Evolutionary conservation across 1,140 invertebrate species (phyloP), one percentile per base, ranked within the genome.

Genomic region (Hestina assimilis): DNA sequence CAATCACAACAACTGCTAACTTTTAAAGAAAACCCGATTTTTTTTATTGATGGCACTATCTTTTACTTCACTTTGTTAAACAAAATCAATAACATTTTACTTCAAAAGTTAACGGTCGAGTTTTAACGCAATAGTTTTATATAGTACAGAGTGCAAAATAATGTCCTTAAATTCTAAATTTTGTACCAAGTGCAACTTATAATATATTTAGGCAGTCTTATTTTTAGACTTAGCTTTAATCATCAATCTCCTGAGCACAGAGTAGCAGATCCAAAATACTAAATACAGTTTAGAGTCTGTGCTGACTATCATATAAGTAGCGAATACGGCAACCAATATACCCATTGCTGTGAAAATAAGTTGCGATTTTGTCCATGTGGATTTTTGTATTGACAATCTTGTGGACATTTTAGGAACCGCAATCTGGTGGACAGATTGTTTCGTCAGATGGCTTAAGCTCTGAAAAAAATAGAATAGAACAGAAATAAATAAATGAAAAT

Each of bases 191-290:
- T 12, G n/a, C 9, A 12, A 31, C 1, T 2, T 31, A 40, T 17
- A 40, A 62, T 9, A 19, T 14, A 19, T 17, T 38, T 38, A 38
- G 15, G 62, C 67, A 24, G 38, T 58, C 53, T 79, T 77, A 0
- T 47, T 59, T 45, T 72, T 69, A 8, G 51, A 6, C 33, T 71
- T 82, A 1, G 75, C 66, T 52, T 73, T 82, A 4, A 61, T 24
- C 69, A 82, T 80, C 62, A 84, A 45, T 26, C 83, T 60, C 29
- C 83, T 67, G 4, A 85, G 53, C 4, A 87, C 65, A 3, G 83
- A 87, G 17, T 83, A 87, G 12, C 51, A 60, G 1, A 87, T 50
- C 83, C 83, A 87, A 43, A 87, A 83, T 11, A 82, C 51, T 9
- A 87, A 56, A 45, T 85, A 87, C 3, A 83, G 43, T 5, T 78